Percentiles rank a stretch among this genome's conserved stretches.
These are phyloP conservation scores for Euborellia annulipes DNA, from an alignment of 1,140 invertebrate genomes.

Conservation along the genomic window DNA sequence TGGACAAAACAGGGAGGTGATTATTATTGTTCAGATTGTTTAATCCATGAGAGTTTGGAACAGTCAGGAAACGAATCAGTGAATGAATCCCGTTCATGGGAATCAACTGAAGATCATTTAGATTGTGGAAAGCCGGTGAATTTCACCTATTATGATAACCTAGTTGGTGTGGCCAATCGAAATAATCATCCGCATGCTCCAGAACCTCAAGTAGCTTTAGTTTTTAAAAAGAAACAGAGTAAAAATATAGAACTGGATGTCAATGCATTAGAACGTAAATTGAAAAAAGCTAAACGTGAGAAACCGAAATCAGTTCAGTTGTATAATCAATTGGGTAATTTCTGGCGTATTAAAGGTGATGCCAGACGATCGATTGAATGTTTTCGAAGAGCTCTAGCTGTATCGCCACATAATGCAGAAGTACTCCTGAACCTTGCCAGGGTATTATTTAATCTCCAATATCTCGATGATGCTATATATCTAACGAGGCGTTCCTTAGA, in stretches of 20 bases:
- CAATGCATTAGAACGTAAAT: constrained; percentile 52
- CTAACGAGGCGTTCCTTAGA: constrained; percentile 54
- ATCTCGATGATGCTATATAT: constrained; percentile 76
- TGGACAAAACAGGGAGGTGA: constrained; percentile 38
- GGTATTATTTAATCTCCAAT: constrained; percentile 68
- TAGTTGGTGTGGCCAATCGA: constrained; percentile 62
- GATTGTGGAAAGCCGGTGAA: constrained; percentile 77
- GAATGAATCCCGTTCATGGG: too few species aligned
- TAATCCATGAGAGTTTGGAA: too few species aligned
- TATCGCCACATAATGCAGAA: constrained; percentile 73
- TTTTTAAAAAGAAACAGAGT: constrained; percentile 56
- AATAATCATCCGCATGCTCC: constrained; percentile 47
- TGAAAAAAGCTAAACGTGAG: constrained; percentile 69
- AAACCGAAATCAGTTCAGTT: constrained; percentile 73
- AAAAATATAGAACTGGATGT: constrained; percentile 57
- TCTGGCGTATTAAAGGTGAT: constrained; percentile 71
- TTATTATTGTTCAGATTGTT: constrained; percentile 23
- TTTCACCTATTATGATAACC: constrained; percentile 74
- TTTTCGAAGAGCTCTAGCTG: constrained; percentile 64
- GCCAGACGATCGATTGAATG: constrained; percentile 73
- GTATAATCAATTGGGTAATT: constrained; percentile 81
- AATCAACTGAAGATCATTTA: constrained; percentile 50
- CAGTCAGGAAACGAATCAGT: too few species aligned
- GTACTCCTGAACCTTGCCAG: constrained; percentile 67
- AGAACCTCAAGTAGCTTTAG: constrained; percentile 53